Percentiles rank a stretch among this genome's conserved stretches.
phyloP scores from a whole-genome alignment of 2,113 vertebrate genomes.

The Hipposideros armiger region DNA sequence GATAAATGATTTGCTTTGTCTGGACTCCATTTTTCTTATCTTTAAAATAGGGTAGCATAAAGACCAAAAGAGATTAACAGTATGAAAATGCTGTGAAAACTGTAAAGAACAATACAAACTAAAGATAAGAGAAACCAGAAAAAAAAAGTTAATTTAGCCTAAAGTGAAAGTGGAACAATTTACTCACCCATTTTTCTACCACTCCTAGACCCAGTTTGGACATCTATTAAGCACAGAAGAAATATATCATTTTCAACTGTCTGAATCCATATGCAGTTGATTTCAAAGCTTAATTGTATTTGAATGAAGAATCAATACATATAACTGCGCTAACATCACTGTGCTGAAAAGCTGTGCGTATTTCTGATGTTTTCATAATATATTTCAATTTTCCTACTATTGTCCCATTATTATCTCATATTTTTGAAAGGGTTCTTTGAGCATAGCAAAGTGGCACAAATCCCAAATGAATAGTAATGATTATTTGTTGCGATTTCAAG shows the following conservation, averaged over 20 bases:
- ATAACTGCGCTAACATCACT: slow-evolving; percentile 64
- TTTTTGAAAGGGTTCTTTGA: slow-evolving; percentile 77
- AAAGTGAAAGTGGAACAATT: slow-evolving; percentile 56
- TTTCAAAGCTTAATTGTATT: slow-evolving; percentile 79
- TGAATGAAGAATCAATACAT: slow-evolving; percentile 81
- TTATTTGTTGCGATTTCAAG: slow-evolving; percentile 60
- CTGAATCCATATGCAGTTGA: slow-evolving; percentile 73
- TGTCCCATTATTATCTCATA: slow-evolving; percentile 75
- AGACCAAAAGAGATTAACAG: neutral
- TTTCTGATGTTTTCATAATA: slow-evolving; percentile 71
- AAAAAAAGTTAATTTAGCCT: slow-evolving; percentile 50
- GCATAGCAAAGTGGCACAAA: slow-evolving; percentile 46
- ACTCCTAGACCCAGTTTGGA: slow-evolving; percentile 50
- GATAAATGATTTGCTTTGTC: neutral
- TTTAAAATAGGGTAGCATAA: neutral
- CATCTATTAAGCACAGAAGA: slow-evolving; percentile 71
- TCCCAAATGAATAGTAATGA: slow-evolving; percentile 65
- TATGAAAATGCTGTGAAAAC: neutral
- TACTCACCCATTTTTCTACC: slow-evolving; percentile 45
- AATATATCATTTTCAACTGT: slow-evolving; percentile 79
- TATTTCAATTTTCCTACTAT: slow-evolving; percentile 80
- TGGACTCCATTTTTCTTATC: neutral
- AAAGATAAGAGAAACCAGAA: neutral
- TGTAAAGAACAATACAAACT: neutral
- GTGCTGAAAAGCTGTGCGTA: slow-evolving; percentile 46